Percentiles rank a stretch among this genome's conserved stretches.
These are phyloP conservation scores for Drosophila kuntzei DNA, from an alignment of 2,888 invertebrate species.

Conservation along the genomic window DNA sequence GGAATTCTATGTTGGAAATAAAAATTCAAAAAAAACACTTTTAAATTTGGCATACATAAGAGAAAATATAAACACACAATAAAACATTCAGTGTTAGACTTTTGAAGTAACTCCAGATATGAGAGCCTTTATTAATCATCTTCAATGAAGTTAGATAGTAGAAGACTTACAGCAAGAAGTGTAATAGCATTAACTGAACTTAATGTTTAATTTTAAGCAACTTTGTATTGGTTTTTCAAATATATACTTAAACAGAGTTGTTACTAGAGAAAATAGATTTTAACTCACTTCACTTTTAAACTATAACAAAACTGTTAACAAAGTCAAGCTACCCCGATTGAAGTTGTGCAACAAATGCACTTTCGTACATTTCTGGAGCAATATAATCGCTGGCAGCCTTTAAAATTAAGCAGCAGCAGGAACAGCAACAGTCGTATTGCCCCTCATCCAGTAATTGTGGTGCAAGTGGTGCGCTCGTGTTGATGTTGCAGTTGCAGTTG, in stretches of 20 bases:
- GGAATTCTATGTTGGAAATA: background rate
- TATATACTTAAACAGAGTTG: too few species aligned
- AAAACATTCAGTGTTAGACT: too few species aligned
- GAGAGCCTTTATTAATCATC: too few species aligned
- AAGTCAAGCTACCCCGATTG: slow-evolving; percentile 11
- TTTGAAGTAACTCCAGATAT: too few species aligned
- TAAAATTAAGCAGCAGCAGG: slow-evolving; percentile 73
- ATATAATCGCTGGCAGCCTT: slow-evolving; percentile 77
- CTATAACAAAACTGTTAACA: background rate
- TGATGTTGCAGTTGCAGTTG: slow-evolving; percentile 32
- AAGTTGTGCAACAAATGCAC: slow-evolving; percentile 37
- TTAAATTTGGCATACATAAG: background rate
- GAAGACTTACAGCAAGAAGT: background rate
- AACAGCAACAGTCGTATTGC: slow-evolving; percentile 30
- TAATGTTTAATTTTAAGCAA: too few species aligned
- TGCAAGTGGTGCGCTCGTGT: slow-evolving; percentile 66
- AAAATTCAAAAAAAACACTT: background rate
- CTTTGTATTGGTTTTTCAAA: too few species aligned
- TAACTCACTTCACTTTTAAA: background rate
- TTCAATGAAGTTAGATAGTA: too few species aligned
- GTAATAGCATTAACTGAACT: too few species aligned
- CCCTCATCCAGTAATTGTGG: slow-evolving; percentile 67
- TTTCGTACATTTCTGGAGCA: slow-evolving; percentile 82
- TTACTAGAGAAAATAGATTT: background rate
- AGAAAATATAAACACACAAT: background rate